Evolutionary conservation across 1,140 invertebrate genomes (phyloP), one percentile per base, ranked within the genome.

Genomic region (Eumaeus atala): DNA sequence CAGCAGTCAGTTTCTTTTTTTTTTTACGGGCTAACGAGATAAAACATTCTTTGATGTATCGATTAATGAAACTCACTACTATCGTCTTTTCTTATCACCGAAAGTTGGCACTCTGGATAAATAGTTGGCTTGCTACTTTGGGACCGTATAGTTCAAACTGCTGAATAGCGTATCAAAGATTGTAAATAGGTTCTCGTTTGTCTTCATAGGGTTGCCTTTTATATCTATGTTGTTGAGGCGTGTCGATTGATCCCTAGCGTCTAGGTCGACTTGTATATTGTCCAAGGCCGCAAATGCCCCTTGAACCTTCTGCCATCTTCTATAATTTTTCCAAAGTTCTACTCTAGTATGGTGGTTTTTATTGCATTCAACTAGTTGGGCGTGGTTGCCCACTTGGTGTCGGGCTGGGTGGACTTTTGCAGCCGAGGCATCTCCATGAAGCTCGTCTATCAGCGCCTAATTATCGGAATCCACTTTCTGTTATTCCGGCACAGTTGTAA

Each of bases 41-140:
- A 5, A 54, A 54, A n/a, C 51, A 51, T 34, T 59, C 58, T n/a
- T 59, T 59, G 0, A 59, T 14, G 7, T 59, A 59, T 11, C 54
- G 16, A 42, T 61, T 61, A 17, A 56, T n/a, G 10, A 59, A 51
- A 9, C 48, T 55, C 0, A 59, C 48, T 14, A 59, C 37, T 9
- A 59, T 51, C 9, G 38, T 11, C 38, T 59, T 59, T 10, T 55
- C 49, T 18, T 47, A 4, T 9, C 17, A 3, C 17, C 17, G 3
- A 18, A 47, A 18, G 17, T 16, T 17, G 42, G 42, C 1, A 47
- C n/a, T 47, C 17, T 47, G 10, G 42, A 18, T 0, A 48, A 21
- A 11, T 48, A 11, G 4, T 28, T 48, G 6, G 17, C 21, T 16
- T 47, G 42, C 3, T 12, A 18, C 42, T 47, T 47, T 1, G 42